Conservation (phyloP, 1,140 invertebrate species). For the Lanistes nyassanus region DNA sequence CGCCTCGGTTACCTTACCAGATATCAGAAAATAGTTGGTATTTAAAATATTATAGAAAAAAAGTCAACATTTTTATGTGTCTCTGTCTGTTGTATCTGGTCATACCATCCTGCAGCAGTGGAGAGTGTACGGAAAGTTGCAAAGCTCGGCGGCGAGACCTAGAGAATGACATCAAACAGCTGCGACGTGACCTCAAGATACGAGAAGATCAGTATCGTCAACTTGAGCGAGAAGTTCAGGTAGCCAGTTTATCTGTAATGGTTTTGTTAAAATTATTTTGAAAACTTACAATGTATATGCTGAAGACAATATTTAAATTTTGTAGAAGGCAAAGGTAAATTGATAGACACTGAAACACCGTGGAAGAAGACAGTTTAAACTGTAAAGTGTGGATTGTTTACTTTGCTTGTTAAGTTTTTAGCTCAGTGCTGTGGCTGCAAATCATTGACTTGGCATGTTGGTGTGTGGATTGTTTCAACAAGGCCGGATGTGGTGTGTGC, state of each 20-base stretch:
- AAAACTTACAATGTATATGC: neutral
- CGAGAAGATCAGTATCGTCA: conserved; percentile 77
- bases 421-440: neutral
- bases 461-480: neutral
- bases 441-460: neutral
- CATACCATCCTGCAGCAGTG: conserved; percentile 66
- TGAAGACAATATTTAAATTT: neutral
- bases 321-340: neutral
- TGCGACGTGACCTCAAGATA: conserved; percentile 79
- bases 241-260: conserved; percentile 42
- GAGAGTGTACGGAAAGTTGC: conserved; percentile 82
- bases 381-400: no score
- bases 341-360: neutral
- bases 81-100: no score
- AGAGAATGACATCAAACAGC: conserved; percentile 80
- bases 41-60: no score
- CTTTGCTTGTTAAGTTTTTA: neutral
- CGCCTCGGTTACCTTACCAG: no score
- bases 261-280: no score
- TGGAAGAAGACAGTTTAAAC: neutral
- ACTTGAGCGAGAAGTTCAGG: conserved; percentile 72
- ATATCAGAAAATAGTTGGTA: no score
- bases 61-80: no score
- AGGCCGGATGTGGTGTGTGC: conserved; percentile 14
- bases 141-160: conserved; percentile 79